A percentile compares a stretch with the other conserved stretches of the same genome.
These are phyloP conservation scores for Gavia stellata DNA, from an alignment of 2,113 vertebrate species.

Conservation along the genomic window DNA sequence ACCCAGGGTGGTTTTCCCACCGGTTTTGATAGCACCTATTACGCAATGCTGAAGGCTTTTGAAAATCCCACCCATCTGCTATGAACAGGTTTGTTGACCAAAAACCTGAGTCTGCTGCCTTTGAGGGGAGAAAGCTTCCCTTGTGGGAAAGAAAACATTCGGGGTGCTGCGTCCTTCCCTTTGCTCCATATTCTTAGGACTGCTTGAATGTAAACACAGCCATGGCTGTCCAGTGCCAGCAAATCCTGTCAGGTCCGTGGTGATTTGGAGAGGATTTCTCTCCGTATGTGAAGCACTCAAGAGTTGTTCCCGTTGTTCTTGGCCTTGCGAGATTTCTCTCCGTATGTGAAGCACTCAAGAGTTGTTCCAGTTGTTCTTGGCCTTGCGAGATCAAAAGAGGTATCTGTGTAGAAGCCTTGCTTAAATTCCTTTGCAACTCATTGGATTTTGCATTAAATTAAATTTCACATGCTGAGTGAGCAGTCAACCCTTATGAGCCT, in stretches of 20 bases:
- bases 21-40: neutral
- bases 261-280: neutral
- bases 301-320: neutral
- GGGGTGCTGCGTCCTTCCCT: neutral
- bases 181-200: neutral
- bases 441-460: conserved; percentile 41
- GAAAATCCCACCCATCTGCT: neutral
- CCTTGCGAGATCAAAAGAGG: conserved; percentile 3
- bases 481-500: conserved; percentile 4
- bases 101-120: neutral
- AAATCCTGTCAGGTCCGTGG: neutral
- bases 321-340: conserved; percentile 10
- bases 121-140: neutral
- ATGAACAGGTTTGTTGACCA: neutral
- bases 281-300: neutral
- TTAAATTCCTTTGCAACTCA: conserved; percentile 51
- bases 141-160: neutral
- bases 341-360: neutral
- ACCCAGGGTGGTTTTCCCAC: neutral
- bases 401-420: neutral
- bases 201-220: neutral
- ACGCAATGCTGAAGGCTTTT: neutral
- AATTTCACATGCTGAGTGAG: conserved; percentile 28
- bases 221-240: neutral
- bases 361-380: neutral